phyloP scores from a whole-genome alignment of 2,113 vertebrate species.

The Phainopepla nitens region DNA sequence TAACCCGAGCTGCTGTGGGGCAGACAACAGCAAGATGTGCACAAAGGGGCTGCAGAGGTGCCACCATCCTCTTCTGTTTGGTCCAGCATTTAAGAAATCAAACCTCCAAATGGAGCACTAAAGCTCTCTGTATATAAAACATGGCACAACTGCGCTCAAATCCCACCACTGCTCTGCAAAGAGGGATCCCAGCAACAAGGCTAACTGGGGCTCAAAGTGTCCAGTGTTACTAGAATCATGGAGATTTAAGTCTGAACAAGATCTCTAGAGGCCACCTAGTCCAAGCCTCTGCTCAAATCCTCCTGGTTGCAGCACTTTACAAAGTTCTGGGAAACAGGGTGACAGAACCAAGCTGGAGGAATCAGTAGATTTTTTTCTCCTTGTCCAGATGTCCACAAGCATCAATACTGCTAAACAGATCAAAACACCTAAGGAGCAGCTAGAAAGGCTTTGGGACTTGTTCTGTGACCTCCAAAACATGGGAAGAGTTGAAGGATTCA shows the following conservation, averaged over 20 bases:
- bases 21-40: not conserved
- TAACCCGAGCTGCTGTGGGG: not conserved
- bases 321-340: not conserved
- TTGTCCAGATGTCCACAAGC: not conserved
- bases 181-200: not conserved
- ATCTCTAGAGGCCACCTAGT: not conserved
- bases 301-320: not conserved
- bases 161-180: accelerated
- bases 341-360: not conserved
- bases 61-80: not conserved
- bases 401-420: not conserved
- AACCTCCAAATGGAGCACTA: accelerated
- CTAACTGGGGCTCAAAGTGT: not conserved
- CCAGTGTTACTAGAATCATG: accelerated
- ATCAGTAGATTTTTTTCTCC: not conserved
- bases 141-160: not conserved
- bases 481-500: not conserved
- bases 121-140: not conserved
- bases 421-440: not conserved
- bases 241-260: not conserved
- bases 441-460: not conserved
- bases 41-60: not conserved
- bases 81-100: not conserved
- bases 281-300: not conserved
- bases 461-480: not conserved